These are phyloP conservation scores for Drosophila nasuta DNA, from an alignment of 1,140 invertebrate genomes.

Conservation along the genomic window DNA sequence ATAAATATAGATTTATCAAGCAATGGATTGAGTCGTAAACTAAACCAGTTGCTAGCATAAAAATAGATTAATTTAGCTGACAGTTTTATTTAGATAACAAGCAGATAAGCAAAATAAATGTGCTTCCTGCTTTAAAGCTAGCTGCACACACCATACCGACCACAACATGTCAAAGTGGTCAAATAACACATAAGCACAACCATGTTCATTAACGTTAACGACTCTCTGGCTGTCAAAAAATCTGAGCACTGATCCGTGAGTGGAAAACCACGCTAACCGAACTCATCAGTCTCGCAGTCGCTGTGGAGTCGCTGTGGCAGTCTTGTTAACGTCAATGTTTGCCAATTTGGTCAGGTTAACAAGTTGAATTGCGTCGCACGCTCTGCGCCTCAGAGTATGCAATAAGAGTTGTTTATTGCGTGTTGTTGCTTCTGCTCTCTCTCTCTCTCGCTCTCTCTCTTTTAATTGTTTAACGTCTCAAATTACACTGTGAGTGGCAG, in stretches of 20 bases:
- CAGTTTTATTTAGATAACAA: background rate
- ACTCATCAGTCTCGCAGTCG: conserved; percentile 26
- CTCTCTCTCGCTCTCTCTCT: background rate
- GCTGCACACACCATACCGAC: background rate
- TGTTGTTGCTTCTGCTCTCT: background rate
- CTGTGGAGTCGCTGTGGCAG: background rate
- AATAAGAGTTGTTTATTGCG: conserved; percentile 20
- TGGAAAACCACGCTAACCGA: conserved; percentile 22
- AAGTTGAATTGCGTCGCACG: conserved; percentile 17
- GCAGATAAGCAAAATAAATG: background rate
- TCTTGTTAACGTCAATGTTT: conserved; percentile 43
- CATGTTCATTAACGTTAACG: conserved; percentile 24
- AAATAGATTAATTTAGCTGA: conserved; percentile 1
- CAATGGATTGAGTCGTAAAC: background rate
- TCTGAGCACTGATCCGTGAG: conserved; percentile 40
- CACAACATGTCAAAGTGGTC: conserved; percentile 10
- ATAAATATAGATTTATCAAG: background rate
- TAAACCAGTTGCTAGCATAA: background rate
- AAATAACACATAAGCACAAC: conserved; percentile 9
- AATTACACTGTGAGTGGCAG: conserved; percentile 48
- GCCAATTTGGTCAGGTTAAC: conserved; percentile 44
- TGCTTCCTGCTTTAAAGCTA: background rate
- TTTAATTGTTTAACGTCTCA: conserved; percentile 46
- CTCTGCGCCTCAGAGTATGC: conserved; percentile 37
- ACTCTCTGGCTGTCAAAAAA: conserved; percentile 28